Conservation (phyloP, 2,113 vertebrate species). For the Aramus guarauna region DNA sequence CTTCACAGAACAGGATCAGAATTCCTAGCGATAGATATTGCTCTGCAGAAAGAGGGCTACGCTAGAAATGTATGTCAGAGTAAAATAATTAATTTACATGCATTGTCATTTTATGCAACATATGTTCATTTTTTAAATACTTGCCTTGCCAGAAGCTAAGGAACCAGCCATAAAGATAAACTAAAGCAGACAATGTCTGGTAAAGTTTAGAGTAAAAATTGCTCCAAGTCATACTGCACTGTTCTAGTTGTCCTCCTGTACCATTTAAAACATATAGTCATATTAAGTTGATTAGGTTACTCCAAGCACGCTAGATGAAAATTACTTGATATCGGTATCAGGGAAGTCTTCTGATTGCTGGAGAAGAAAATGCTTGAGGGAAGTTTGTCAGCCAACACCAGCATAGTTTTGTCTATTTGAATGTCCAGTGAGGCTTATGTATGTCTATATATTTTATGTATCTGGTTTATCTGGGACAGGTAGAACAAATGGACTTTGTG, state of each 20-base stretch:
- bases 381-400: neutral
- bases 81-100: conserved; percentile 68
- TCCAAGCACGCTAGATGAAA: neutral
- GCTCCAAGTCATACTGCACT: conserved; percentile 34
- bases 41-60: neutral
- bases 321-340: neutral
- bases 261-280: neutral
- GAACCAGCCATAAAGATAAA: conserved; percentile 68
- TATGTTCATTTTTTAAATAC: conserved; percentile 73
- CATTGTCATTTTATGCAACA: conserved; percentile 75
- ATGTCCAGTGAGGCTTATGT: neutral
- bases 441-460: neutral
- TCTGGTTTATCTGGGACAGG: neutral
- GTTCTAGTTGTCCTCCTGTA: conserved; percentile 9
- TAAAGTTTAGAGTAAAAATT: conserved; percentile 63
- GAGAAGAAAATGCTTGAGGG: neutral
- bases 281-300: conserved; percentile 38
- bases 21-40: neutral
- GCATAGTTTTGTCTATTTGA: neutral
- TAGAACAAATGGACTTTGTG: neutral
- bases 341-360: neutral
- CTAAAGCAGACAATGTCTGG: conserved; percentile 70
- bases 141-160: conserved; percentile 72
- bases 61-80: conserved; percentile 53
- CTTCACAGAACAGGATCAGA: neutral